Percentiles rank a stretch among this genome's conserved stretches.
Conservation (phyloP, 2,797 vertebrate species). For the Enteromius anoplus region DNA sequence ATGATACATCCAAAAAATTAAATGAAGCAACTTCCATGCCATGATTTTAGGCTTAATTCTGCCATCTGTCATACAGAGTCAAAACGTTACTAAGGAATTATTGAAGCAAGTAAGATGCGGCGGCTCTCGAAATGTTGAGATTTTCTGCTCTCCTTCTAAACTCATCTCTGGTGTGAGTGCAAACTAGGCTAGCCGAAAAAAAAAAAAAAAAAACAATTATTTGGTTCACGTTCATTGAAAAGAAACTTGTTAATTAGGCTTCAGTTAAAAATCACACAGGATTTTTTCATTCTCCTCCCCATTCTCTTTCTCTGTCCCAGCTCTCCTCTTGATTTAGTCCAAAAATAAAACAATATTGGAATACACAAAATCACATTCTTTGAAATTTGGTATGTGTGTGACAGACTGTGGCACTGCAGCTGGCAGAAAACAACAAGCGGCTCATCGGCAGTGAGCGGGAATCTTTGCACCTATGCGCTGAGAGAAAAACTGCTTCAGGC, state of each 20-base stretch:
- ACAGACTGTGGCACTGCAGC: constrained; percentile 50
- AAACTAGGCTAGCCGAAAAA: constrained; percentile 6
- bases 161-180: constrained; percentile 9
- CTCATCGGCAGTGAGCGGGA: constrained; percentile 40
- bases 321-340: neutral
- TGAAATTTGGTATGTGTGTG: constrained; percentile 34
- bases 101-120: constrained; percentile 17
- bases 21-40: constrained; percentile 32
- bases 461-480: constrained; percentile 46
- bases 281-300: neutral
- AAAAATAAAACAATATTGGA: neutral
- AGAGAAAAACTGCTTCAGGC: constrained; percentile 20
- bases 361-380: constrained; percentile 33
- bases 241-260: constrained; percentile 15
- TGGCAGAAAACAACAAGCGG: constrained; percentile 49
- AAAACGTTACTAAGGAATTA: constrained; percentile 46
- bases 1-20: constrained; percentile 25
- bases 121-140: constrained; percentile 16
- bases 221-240: constrained; percentile 7
- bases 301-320: neutral
- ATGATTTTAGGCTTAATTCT: constrained; percentile 31
- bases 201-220: no score
- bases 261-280: neutral
- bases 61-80: constrained; percentile 35
- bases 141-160: constrained; percentile 29